Evolutionary conservation across 2,113 vertebrate species (phyloP).

Genomic region (Scytalopus superciliaris): DNA sequence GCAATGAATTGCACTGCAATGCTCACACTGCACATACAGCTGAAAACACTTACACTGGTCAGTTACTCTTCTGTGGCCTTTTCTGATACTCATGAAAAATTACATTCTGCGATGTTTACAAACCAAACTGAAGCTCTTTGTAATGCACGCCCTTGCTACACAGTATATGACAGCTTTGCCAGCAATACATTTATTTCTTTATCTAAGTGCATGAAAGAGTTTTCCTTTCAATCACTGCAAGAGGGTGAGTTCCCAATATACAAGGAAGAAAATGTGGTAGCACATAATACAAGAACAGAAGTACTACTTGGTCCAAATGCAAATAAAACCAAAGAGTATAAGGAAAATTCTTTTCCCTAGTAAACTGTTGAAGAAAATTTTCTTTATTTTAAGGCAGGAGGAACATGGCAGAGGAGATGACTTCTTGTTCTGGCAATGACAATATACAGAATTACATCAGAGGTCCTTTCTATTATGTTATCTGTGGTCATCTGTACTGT

Average conservation of each 20-base stretch:
- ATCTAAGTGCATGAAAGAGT: neutral
- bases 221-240: neutral
- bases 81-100: neutral
- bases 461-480: neutral
- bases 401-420: neutral
- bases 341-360: neutral
- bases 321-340: neutral
- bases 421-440: neutral
- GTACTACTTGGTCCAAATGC: neutral
- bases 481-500: neutral
- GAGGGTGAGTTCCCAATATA: neutral
- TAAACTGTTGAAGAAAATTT: neutral
- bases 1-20: neutral
- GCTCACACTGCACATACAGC: accelerated
- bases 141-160: neutral
- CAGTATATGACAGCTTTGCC: accelerated
- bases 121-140: neutral
- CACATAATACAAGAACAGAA: neutral
- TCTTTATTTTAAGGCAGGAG: neutral
- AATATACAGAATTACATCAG: neutral
- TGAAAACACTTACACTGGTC: neutral
- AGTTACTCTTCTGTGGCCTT: neutral
- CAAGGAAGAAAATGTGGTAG: neutral
- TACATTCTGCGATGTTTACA: neutral
- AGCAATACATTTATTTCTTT: neutral